Evolutionary conservation across 2,113 vertebrate genomes (phyloP).

Genomic region (Oxyruncus cristatus): DNA sequence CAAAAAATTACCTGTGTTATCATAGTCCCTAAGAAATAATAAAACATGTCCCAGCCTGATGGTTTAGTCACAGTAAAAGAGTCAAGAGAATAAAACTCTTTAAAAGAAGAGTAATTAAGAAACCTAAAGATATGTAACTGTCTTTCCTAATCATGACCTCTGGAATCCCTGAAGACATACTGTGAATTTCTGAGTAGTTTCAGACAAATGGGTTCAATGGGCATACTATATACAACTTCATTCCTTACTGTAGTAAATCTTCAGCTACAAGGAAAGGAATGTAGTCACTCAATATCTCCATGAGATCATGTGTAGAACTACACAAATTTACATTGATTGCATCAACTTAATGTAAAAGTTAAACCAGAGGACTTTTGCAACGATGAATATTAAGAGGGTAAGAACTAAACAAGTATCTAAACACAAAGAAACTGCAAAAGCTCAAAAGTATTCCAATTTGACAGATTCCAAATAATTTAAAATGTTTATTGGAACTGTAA

Average conservation of each 20-base stretch:
- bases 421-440: background rate
- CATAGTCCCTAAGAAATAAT: slow-evolving; percentile 31
- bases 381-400: background rate
- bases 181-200: background rate
- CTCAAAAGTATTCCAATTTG: background rate
- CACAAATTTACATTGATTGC: background rate
- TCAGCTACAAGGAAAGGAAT: background rate
- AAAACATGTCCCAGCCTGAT: slow-evolving; percentile 37
- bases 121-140: background rate
- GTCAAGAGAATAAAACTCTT: slow-evolving; percentile 21
- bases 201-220: background rate
- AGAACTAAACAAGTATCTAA: background rate
- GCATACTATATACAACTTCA: background rate
- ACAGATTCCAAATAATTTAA: background rate
- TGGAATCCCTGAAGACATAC: background rate
- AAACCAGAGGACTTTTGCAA: background rate
- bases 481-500: background rate
- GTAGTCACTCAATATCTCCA: background rate
- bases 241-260: background rate
- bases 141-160: slow-evolving; percentile 5
- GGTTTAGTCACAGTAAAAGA: slow-evolving; percentile 13
- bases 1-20: background rate
- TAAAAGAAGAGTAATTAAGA: slow-evolving; percentile 26
- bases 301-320: background rate
- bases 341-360: background rate